Percentiles rank a stretch among this genome's conserved stretches.
phyloP scores from a whole-genome alignment of 2,113 vertebrate species.

The Sinocyclocheilus rhinocerous region DNA sequence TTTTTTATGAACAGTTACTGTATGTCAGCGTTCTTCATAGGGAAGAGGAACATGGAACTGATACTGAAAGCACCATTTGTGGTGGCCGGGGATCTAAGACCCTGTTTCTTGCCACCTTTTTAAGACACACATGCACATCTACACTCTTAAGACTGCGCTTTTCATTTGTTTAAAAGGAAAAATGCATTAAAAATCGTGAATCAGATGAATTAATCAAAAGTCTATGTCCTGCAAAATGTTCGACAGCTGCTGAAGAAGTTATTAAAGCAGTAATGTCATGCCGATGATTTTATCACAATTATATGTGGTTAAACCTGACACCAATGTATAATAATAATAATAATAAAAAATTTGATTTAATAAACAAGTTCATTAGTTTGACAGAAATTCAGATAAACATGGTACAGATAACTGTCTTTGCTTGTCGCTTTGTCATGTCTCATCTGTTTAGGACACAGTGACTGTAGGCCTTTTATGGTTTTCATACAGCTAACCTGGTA shows the following conservation, averaged over 20 bases:
- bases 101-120: background rate
- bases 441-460: background rate
- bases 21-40: constrained; percentile 11
- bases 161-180: background rate
- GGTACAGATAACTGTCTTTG: background rate
- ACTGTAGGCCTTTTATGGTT: background rate
- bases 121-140: background rate
- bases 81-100: background rate
- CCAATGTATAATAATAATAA: background rate
- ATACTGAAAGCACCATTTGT: background rate
- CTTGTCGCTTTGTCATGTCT: background rate
- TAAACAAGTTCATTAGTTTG: background rate
- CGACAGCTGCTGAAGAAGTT: background rate
- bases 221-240: too few species aligned
- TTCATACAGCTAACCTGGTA: too few species aligned
- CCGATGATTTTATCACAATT: background rate
- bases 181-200: too few species aligned
- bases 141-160: background rate
- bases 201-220: too few species aligned
- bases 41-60: constrained; percentile 34
- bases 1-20: background rate
- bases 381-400: background rate
- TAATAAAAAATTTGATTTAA: background rate
- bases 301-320: background rate
- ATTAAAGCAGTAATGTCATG: background rate